Evolutionary conservation across 2,888 invertebrate genomes (phyloP).

Genomic region (Drosophila fulvimacula): DNA sequence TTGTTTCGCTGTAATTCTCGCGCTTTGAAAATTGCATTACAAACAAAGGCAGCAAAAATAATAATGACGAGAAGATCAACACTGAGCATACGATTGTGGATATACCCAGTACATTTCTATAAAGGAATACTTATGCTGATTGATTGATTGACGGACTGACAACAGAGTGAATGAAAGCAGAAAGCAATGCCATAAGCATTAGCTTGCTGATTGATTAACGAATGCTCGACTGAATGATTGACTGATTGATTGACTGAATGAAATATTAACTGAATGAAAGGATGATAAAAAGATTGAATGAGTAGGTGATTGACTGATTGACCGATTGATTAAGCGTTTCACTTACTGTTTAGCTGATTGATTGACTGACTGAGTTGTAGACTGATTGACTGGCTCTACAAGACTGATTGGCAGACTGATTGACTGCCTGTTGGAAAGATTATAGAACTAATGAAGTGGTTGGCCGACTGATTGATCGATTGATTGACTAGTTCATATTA

Average conservation of each 20-base stretch:
- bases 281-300: not conserved
- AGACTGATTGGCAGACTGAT: no score
- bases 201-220: not conserved
- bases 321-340: not conserved
- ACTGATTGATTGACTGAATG: not conserved
- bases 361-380: no score
- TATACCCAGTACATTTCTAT: conserved; percentile 28
- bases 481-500: not conserved
- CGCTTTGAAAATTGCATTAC: conserved; percentile 82
- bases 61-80: conserved; percentile 30
- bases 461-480: not conserved
- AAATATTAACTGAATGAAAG: no score
- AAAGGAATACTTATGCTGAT: not conserved
- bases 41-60: conserved; percentile 65
- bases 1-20: conserved; percentile 77
- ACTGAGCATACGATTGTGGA: not conserved
- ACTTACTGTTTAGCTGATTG: no score
- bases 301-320: not conserved
- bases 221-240: not conserved
- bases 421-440: no score
- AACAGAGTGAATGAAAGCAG: not conserved
- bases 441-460: no score
- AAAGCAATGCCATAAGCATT: no score
- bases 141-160: not conserved
- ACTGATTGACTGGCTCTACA: no score